Percentiles rank a stretch among this genome's conserved stretches.
Evolutionary conservation across 2,888 invertebrate species (phyloP).

Genomic region (Ennomos erosarius): DNA sequence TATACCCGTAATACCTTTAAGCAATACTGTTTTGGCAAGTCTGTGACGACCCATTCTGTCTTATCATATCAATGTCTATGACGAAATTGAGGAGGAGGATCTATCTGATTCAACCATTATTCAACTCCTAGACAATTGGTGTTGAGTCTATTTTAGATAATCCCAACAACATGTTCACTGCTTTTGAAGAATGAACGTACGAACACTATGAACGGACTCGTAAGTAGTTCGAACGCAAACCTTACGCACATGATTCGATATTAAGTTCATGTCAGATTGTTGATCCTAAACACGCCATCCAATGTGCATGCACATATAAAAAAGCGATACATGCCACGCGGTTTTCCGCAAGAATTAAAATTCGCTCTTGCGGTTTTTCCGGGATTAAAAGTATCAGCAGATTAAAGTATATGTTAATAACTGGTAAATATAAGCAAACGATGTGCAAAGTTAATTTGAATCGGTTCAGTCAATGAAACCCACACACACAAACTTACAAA

Average conservation of each 20-base stretch:
- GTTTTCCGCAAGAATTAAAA: too few relatives aligned
- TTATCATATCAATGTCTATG: constrained; percentile 17
- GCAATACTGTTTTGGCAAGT: constrained; percentile 1
- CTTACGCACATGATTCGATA: constrained; percentile 61
- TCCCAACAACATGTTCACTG: constrained; percentile 28
- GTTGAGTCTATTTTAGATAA: constrained; percentile 22
- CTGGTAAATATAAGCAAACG: too few relatives aligned
- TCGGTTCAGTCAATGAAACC: too few relatives aligned
- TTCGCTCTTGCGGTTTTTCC: too few relatives aligned
- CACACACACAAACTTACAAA: too few relatives aligned
- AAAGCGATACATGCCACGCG: too few relatives aligned
- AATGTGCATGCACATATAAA: constrained; percentile 9
- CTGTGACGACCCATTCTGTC: constrained; percentile 1
- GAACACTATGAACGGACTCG: constrained; percentile 44
- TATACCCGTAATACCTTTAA: constrained; percentile 7
- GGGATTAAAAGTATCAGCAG: too few relatives aligned
- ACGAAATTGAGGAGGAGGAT: constrained; percentile 20
- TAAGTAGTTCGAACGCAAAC: constrained; percentile 40
- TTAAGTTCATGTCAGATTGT: constrained; percentile 65
- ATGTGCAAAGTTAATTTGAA: too few relatives aligned
- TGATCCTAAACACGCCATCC: constrained; percentile 54
- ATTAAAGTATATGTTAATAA: too few relatives aligned
- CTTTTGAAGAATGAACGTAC: constrained; percentile 21
- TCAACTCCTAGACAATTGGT: constrained; percentile 23
- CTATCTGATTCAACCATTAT: constrained; percentile 26